phyloP scores from a whole-genome alignment of 2,888 invertebrate genomes.

The Cataglyphis albicans region DNA sequence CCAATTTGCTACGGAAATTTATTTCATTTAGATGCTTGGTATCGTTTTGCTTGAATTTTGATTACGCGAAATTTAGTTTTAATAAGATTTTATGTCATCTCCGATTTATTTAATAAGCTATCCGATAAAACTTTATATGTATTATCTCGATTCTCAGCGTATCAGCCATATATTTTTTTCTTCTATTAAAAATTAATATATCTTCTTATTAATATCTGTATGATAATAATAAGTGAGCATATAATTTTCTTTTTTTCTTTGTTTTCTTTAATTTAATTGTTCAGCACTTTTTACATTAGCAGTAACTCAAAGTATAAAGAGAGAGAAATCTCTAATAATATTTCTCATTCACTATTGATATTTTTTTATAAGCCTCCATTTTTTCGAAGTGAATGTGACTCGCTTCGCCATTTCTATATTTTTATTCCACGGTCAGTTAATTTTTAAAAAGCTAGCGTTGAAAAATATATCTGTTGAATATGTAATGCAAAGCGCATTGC shows the following conservation, averaged over 20 bases:
- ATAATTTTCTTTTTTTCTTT: not conserved
- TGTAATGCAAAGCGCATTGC: not conserved
- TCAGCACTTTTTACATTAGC: not conserved
- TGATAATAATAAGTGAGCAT: not conserved
- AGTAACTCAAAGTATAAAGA: not conserved
- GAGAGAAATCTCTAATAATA: not conserved
- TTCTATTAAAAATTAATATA: not conserved
- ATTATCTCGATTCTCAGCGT: not conserved
- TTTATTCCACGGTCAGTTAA: not conserved
- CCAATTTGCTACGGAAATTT: not conserved
- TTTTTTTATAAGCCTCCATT: not conserved
- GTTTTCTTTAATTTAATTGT: not conserved
- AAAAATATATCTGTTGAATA: constrained; percentile 21
- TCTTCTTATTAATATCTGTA: not conserved
- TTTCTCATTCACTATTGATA: not conserved
- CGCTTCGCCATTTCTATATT: not conserved
- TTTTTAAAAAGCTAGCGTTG: not conserved
- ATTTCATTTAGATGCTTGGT: not conserved
- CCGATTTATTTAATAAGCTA: not conserved
- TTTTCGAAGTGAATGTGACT: not conserved
- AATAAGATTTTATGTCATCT: not conserved
- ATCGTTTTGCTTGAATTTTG: not conserved
- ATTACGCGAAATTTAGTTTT: not conserved
- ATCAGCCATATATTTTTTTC: not conserved
- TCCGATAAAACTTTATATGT: not conserved